Base-by-base conservation (phyloP, 23 tunicate species). In the Pegea sp. region DNA sequence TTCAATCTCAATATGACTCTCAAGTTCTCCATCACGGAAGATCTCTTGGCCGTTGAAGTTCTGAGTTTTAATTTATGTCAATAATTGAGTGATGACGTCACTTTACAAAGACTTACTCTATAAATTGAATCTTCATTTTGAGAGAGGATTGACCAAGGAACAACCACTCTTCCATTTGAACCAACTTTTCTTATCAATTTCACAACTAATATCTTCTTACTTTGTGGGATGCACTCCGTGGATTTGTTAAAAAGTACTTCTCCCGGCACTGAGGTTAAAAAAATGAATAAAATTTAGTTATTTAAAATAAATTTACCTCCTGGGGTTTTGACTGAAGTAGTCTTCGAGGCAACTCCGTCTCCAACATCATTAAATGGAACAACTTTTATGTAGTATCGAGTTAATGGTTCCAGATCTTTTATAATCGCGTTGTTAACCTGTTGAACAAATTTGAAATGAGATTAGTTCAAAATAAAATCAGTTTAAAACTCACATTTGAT, bases 1-100 rank as follows among this genome's bases (percentile, higher is more conserved):
- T 33, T 62, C 68, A 34, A 91, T 69, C 52, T 62, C 70, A 34
- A 91, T 91, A 65, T 80, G 86, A 28, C 78, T 69, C 32, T 73
- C 86, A 7, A 48, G 34, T 52, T 91, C 99, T 25, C 99, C 99
- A 42, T 72, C 93, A 61, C 65, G 68, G 57, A 91, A 91, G 24
- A 68, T 80, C 42, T 71, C 99, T 57, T 79, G 86, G 5, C 95
- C 95, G 19, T 68, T 66, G 29, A 84, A 27, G 31, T 70, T 76
- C 95, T 84, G 51, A 8, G 16, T 38, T 38, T n/a, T n/a, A n/a
- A n/a, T n/a, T n/a, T n/a, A n/a, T n/a, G n/a, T n/a, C n/a, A n/a
- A n/a, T n/a, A n/a, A n/a, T n/a, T n/a, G n/a, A n/a, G n/a, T n/a
- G n/a, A n/a, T n/a, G n/a, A n/a, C n/a, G n/a, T n/a, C n/a, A n/a